Evolutionary conservation across 2,888 invertebrate genomes (phyloP), one percentile per base, ranked within the genome.

Genomic region (Byasa hedistus): DNA sequence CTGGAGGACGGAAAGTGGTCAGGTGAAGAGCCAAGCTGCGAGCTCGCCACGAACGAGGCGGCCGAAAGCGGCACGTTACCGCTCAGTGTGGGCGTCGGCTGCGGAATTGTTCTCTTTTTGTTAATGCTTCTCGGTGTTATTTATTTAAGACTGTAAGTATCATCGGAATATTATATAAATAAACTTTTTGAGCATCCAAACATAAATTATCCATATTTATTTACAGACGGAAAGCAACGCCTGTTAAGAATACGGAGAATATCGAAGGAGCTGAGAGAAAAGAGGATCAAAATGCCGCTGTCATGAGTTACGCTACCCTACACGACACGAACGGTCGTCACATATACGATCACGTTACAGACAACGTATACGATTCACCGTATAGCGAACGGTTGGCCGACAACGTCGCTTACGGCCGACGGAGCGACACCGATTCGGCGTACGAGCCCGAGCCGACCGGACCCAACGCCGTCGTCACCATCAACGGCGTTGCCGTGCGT

Each of bases 241-340:
- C 97, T 0, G 96, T 97, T 0, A 97, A 97, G 82, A 97, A 97
- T 80, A 96, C 97, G 0, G 97, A 97, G 81, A 97, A 97, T 82
- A 94, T 97, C 55, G 96, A 96, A 87, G 96, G 96, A 0, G 97
- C 96, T 0, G 96, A 97, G 76, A 91, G 96, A 21, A 97, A 97
- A 78, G 97, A 97, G 81, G 96, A 97, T 79, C 95, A 96, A 76
- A 96, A 95, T 79, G 96, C 97, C 0, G 96, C 97, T 0, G 97
- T 97, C 0, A 97, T 97, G 96, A 97, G 96, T 61, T 97, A 97
- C 80, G 96, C 97, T 24, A 96, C 96, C 1, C 86, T 97, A 0
- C 96, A 96, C 81, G 96, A 96, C 72, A 76, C 86, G 7, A 94
- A 94, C 72, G 91, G 92, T 3, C 84, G 92, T 22, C 89, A 92